Percentiles rank a stretch among this genome's conserved stretches.
Conservation (phyloP, 2,888 invertebrate species). For the Girardia tigrina region DNA sequence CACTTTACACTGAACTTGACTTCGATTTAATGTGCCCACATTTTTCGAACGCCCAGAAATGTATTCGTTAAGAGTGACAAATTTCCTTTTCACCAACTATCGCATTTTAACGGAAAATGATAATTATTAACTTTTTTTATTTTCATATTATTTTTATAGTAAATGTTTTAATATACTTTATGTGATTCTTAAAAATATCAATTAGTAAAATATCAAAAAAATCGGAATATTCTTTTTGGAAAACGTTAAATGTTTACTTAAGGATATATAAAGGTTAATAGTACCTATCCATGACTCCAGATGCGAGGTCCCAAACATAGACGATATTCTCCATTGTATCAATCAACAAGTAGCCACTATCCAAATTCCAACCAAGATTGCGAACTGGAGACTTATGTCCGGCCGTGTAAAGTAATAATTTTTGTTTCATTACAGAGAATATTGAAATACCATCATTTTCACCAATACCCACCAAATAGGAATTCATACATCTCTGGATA, state of each 20-base stretch:
- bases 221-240: too few relatives aligned
- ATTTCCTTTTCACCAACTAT: too few relatives aligned
- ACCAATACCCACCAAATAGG: background rate
- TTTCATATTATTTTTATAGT: too few relatives aligned
- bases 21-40: too few relatives aligned
- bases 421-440: background rate
- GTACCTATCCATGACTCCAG: background rate
- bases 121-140: too few relatives aligned
- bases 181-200: too few relatives aligned
- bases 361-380: conserved; percentile 1
- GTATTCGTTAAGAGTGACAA: too few relatives aligned
- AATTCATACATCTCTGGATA: background rate
- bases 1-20: too few relatives aligned
- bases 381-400: background rate
- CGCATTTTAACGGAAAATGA: too few relatives aligned
- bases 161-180: too few relatives aligned
- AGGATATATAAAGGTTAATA: background rate
- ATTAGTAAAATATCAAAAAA: too few relatives aligned
- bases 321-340: background rate
- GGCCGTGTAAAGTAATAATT: background rate
- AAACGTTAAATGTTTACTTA: background rate
- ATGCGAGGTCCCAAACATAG: background rate
- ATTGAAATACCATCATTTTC: conserved; percentile 12
- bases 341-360: background rate
- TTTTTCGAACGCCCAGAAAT: too few relatives aligned